phyloP scores from a whole-genome alignment of 2,888 invertebrate genomes.

The Arctia plantaginis region DNA sequence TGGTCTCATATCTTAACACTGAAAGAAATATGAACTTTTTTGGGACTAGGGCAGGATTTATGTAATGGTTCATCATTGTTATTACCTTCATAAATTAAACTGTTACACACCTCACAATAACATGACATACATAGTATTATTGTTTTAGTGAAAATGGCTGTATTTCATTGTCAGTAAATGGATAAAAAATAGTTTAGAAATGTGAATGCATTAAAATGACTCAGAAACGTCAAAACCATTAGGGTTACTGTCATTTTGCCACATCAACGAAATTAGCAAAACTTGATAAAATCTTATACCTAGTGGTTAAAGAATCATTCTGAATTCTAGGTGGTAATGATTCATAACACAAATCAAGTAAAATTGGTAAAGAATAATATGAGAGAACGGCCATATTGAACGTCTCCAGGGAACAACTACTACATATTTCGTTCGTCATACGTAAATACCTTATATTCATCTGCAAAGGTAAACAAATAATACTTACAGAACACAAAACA shows the following conservation, averaged over 20 bases:
- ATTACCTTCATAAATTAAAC: constrained; percentile 2
- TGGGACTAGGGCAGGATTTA: constrained; percentile 35
- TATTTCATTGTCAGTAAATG: constrained; percentile 27
- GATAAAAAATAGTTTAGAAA: constrained; percentile 29
- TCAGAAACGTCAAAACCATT: constrained; percentile 82
- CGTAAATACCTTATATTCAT: constrained; percentile 1
- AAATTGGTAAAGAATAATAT: constrained; percentile 60
- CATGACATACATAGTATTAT: background rate
- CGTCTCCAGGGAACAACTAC: constrained; percentile 62
- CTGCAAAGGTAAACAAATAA: constrained; percentile 24
- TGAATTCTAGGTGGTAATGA: constrained; percentile 14
- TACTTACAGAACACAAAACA: constrained; percentile 82
- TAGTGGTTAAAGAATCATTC: background rate
- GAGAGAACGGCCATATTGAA: constrained; percentile 85
- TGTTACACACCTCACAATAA: background rate
- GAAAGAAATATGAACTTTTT: constrained; percentile 22
- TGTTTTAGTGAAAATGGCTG: constrained; percentile 6
- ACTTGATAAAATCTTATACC: constrained; percentile 28
- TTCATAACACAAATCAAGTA: constrained; percentile 45
- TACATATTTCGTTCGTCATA: constrained; percentile 30
- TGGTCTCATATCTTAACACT: background rate
- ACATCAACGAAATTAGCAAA: constrained; percentile 74
- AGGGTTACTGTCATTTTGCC: constrained; percentile 80
- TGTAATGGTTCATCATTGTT: constrained; percentile 36
- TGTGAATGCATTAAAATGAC: constrained; percentile 69